Evolutionary conservation across 2,797 vertebrate species (phyloP), one percentile per base, ranked within the genome.

Genomic region (Kryptopterus vitreolus): DNA sequence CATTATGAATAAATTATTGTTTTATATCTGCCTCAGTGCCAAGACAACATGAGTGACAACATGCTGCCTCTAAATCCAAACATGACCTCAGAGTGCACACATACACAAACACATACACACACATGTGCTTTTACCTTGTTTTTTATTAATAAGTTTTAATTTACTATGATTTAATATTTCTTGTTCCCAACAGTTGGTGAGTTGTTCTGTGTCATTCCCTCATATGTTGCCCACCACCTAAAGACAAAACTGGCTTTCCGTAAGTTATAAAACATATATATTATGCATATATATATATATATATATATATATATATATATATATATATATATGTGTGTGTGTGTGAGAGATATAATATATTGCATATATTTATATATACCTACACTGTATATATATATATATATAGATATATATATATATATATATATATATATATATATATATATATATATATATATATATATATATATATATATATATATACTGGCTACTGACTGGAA

Each of bases 151-250:
- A 18, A 65, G 58, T 35, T 48, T 71, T 12, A 33, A 57, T 72
- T 1, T 70, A 63, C 50, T 1, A 68, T 18, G 18, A 12, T 43
- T 16, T 61, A 74, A 38, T 78, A 35, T 38, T 61, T 79, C 20
- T 26, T 53, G 58, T 87, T 88, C 61, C 78, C 5, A 50, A 31
- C 83, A 94, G 94, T 53, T 4, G 88, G 85, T 0, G 84, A 92
- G 85, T 16, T 93, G n/a, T 94, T 95, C 86, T 95, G 94, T 73
- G 3, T 90, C 82, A 76, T 95, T 76, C 94, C 94, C 0, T 85
- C 90, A 12, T 94, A 91, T 85, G 63, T 95, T 38, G 88, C 73
- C 13, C 0, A 12, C 0, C 90, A 90, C 1, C 80, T 95, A 24
- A 91, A 81, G 61, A 72, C 73, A 20, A 87, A 35, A 0, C 83